Conservation (phyloP, 53 echinoderm and acorn worm genomes). For the Hippasteria phrygiana region DNA sequence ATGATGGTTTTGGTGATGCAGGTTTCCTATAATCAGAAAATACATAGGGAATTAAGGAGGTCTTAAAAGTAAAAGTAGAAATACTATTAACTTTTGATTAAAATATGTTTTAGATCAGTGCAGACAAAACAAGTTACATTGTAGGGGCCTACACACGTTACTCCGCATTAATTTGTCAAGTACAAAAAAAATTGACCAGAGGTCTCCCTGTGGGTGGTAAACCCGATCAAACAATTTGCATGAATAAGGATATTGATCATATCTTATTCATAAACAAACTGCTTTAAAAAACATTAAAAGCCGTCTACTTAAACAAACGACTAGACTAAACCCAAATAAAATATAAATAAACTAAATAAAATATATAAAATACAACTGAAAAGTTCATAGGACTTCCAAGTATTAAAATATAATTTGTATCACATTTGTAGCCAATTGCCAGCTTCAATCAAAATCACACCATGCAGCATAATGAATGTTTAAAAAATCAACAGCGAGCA, state of each 20-base stretch:
- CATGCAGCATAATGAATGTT: neutral
- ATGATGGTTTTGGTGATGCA: slow-evolving; percentile 34
- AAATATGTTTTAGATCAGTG: no score
- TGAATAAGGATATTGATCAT: no score
- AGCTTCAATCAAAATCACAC: neutral
- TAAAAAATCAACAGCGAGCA: neutral
- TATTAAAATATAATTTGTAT: neutral
- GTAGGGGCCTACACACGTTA: no score
- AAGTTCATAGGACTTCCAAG: neutral
- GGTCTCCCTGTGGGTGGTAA: neutral
- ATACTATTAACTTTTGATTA: no score
- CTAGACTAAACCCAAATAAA: neutral
- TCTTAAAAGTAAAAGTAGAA: no score
- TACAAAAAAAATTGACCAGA: slow-evolving; percentile 19
- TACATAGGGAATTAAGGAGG: neutral
- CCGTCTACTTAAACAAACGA: neutral
- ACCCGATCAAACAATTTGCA: no score
- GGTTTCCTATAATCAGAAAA: slow-evolving; percentile 6
- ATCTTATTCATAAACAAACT: slow-evolving; percentile 36
- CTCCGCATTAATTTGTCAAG: neutral
- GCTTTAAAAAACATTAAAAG: neutral
- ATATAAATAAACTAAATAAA: no score
- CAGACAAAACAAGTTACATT: no score
- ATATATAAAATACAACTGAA: neutral
- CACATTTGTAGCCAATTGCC: neutral